Percentiles rank a stretch among this genome's conserved stretches.
These are phyloP conservation scores for Siniperca knerii DNA, from an alignment of 2,113 vertebrate genomes.

Conservation along the genomic window DNA sequence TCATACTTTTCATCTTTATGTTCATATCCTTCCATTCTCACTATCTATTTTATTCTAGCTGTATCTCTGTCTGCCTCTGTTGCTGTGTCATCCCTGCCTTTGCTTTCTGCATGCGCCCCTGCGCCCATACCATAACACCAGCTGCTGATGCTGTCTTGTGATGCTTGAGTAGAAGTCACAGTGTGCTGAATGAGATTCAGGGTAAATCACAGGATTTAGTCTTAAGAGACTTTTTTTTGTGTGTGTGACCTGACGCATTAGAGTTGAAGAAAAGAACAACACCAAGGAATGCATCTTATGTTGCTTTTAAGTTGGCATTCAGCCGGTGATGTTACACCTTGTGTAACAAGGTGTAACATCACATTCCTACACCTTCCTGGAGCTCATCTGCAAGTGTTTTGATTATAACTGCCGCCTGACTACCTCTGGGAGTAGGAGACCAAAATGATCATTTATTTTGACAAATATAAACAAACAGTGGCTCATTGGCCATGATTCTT, in stretches of 20 bases:
- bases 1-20: neutral
- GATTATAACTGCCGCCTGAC: too few species aligned
- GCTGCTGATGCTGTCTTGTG: constrained; percentile 78
- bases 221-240: neutral
- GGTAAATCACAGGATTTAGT: constrained; percentile 22
- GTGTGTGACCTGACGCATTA: neutral
- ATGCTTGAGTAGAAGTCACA: constrained; percentile 56
- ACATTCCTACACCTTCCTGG: neutral
- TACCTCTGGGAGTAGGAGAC: too few species aligned
- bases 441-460: too few species aligned
- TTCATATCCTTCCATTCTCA: neutral
- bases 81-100: constrained; percentile 52
- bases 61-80: neutral
- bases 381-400: neutral
- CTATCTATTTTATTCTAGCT: neutral
- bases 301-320: neutral
- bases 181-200: constrained; percentile 32
- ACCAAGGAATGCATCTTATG: neutral
- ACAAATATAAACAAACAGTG: too few species aligned
- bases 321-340: neutral
- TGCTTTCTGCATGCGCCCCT: constrained; percentile 50
- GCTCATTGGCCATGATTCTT: too few species aligned
- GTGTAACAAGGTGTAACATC: too few species aligned
- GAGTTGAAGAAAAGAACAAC: neutral
- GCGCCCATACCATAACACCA: constrained; percentile 48